A percentile compares a stretch with the other conserved stretches of the same genome.
Conservation (phyloP, 2,113 vertebrate genomes). For the Misgurnus anguillicaudatus region DNA sequence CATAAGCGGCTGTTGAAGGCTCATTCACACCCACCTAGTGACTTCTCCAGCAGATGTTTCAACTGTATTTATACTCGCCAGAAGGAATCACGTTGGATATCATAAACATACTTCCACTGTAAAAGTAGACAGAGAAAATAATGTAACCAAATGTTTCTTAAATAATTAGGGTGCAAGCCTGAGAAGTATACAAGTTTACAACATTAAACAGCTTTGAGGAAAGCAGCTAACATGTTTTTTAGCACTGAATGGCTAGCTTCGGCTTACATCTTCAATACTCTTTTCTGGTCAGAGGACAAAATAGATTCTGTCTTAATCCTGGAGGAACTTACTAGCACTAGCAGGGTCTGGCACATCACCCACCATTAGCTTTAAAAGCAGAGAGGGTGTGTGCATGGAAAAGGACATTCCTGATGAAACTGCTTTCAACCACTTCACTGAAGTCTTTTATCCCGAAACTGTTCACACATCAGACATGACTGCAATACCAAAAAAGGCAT, state of each 20-base stretch:
- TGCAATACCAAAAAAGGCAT: constrained; percentile 19
- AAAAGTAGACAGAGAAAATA: neutral
- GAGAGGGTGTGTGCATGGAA: neutral
- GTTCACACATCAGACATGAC: constrained; percentile 25
- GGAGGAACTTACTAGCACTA: constrained; percentile 10
- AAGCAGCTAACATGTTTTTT: neutral
- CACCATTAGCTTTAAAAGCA: neutral
- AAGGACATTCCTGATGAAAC: constrained; percentile 2
- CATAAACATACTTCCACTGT: neutral
- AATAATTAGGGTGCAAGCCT: neutral
- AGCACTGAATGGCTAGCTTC: neutral
- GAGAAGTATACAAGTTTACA: neutral
- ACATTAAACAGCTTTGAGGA: neutral
- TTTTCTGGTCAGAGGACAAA: constrained; percentile 35
- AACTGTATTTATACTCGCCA: neutral
- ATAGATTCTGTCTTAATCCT: constrained; percentile 19
- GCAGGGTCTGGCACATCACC: neutral
- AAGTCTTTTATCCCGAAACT: constrained; percentile 12
- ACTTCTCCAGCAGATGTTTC: neutral
- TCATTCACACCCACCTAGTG: neutral
- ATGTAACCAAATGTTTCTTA: neutral
- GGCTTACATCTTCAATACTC: no score
- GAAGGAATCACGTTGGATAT: neutral
- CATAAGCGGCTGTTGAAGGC: neutral
- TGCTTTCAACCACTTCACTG: neutral